Base-by-base conservation (phyloP, 2,797 vertebrate genomes). In the Gastrophryne carolinensis region DNA sequence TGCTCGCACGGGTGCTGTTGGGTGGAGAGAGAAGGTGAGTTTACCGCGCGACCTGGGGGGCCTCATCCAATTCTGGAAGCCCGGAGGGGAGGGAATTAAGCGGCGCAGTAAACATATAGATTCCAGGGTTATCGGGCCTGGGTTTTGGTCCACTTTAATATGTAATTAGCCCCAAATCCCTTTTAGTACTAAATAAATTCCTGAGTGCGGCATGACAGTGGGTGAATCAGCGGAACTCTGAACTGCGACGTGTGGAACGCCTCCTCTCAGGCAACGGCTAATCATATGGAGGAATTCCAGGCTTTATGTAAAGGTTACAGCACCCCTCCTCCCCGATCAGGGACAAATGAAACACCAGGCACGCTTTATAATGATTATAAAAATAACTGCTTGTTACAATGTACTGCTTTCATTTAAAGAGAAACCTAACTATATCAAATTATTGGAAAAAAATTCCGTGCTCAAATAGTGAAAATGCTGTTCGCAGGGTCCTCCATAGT, bases 161-260 rank as follows among this genome's bases (percentile, higher is more conserved):
- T 75, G 34, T 69, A 62, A 75, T 75, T 69, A 76, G 30, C 0
- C 41, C 15, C 39, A 3, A 5, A 29, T 56, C 21, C 61, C 24
- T 37, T 15, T 10, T 35, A 6, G 11, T 23, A 7, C 4, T 29
- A 17, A 26, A 57, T 67, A 35, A 67, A 44, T 24, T 9, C 17
- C n/a, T 56, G 50, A 53, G 58, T 23, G 15, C 23, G 12, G 11
- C 11, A 17, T 9, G 5, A 37, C 21, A 13, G 6, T 13, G 61
- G 1, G n/a, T 60, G 37, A 75, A 3, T 68, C 73, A 68, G n/a
- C 3, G 30, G 37, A 49, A 9, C 19, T 34, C 41, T 17, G 35
- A 30, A 30, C 2, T 2, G 39, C 15, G 8, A 44, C 53, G 21
- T 23, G 53, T 62, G 57, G 37, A 6, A 52, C 19, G 13, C 13